Conservation (phyloP, 1,140 invertebrate genomes). For the Ptiloglossa arizonensis region DNA sequence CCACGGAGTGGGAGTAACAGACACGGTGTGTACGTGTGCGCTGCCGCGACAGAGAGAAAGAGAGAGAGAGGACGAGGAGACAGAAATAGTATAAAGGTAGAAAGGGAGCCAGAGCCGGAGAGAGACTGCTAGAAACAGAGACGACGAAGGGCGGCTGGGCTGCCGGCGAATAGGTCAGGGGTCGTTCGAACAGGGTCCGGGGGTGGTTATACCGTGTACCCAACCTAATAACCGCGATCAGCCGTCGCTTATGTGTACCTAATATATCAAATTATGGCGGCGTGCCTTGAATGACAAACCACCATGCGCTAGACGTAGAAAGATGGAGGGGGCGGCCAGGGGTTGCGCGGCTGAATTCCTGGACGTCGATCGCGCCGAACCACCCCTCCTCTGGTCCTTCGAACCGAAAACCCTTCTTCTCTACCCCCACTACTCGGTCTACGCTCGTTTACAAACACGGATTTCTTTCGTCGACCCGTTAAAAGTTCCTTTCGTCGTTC, state of each 20-base stretch:
- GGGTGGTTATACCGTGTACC: slow-evolving; percentile 71
- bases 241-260: slow-evolving; percentile 79
- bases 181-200: slow-evolving; percentile 59
- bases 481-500: too few species aligned
- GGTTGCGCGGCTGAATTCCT: slow-evolving; percentile 41
- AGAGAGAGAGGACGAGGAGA: not conserved
- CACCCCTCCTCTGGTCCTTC: too few species aligned
- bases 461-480: too few species aligned
- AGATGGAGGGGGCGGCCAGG: slow-evolving; percentile 42
- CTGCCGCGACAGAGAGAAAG: too few species aligned
- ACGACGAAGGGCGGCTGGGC: slow-evolving; percentile 2
- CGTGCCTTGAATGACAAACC: slow-evolving; percentile 78
- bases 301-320: slow-evolving; percentile 60
- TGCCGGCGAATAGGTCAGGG: slow-evolving; percentile 64
- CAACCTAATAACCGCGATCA: slow-evolving; percentile 81
- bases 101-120: not conserved
- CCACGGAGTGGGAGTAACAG: not conserved
- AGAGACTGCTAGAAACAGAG: slow-evolving; percentile 8
- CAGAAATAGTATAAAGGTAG: not conserved
- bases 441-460: too few species aligned
- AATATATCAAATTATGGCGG: slow-evolving; percentile 79
- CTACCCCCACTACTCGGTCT: too few species aligned
- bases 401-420: too few species aligned
- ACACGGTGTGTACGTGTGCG: too few species aligned
- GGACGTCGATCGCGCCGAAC: slow-evolving; percentile 1